phyloP scores from a whole-genome alignment of 2,888 invertebrate species.

The Villa cingulata region DNA sequence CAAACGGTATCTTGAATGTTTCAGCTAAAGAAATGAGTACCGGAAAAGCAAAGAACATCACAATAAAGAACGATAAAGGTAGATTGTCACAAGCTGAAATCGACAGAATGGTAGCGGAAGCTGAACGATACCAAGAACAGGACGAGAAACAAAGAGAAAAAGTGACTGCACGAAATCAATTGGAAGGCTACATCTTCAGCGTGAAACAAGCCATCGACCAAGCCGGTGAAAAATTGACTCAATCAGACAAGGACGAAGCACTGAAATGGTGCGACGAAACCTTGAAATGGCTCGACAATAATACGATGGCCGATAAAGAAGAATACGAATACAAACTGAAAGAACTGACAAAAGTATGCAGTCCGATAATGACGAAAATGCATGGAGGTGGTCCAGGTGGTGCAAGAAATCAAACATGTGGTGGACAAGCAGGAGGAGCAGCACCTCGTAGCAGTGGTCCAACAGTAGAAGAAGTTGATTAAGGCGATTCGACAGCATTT shows the following conservation, averaged over 20 bases:
- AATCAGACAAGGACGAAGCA: slow-evolving; percentile 53
- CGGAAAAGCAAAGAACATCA: slow-evolving; percentile 55
- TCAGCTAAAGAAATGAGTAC: slow-evolving; percentile 53
- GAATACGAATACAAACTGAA: slow-evolving; percentile 45
- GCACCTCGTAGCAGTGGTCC: slow-evolving; percentile 21
- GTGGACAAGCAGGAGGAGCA: slow-evolving; percentile 50
- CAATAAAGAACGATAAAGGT: slow-evolving; percentile 66
- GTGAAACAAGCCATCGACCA: slow-evolving; percentile 54
- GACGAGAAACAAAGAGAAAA: slow-evolving; percentile 52
- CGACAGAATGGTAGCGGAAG: slow-evolving; percentile 58
- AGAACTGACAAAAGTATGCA: slow-evolving; percentile 26
- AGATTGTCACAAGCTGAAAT: slow-evolving; percentile 63
- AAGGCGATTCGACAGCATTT: too few species aligned
- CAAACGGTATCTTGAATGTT: slow-evolving; percentile 84
- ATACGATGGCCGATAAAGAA: slow-evolving; percentile 56
- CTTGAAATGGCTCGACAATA: slow-evolving; percentile 56
- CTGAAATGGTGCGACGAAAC: slow-evolving; percentile 48
- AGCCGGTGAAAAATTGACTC: slow-evolving; percentile 44
- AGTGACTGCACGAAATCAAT: slow-evolving; percentile 50
- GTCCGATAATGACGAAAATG: slow-evolving; percentile 23
- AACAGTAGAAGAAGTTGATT: slow-evolving; percentile 18
- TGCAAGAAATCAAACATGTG: slow-evolving; percentile 9
- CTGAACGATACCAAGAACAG: slow-evolving; percentile 53
- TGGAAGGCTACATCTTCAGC: slow-evolving; percentile 53
- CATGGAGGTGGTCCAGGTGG: slow-evolving; percentile 14